Conservation (phyloP, 2,113 vertebrate species). For the Erinaceus europaeus region DNA sequence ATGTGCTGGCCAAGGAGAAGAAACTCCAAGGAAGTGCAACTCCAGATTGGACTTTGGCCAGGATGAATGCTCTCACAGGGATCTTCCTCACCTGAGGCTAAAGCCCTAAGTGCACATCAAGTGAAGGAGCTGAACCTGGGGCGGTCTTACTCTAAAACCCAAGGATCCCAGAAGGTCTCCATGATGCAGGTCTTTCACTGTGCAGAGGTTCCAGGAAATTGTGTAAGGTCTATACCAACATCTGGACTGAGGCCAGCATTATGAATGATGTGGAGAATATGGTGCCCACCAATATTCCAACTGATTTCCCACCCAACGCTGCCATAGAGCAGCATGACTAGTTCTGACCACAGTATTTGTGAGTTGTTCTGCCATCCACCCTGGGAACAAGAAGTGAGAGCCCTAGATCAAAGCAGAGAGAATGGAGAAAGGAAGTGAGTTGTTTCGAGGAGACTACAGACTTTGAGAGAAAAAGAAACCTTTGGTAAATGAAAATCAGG, state of each 20-base stretch:
- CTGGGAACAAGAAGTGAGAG: neutral
- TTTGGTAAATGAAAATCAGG: neutral
- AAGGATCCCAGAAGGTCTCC: neutral
- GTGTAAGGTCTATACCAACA: neutral
- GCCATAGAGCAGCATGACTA: neutral
- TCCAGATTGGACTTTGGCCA: neutral
- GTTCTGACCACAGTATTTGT: neutral
- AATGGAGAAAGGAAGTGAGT: neutral
- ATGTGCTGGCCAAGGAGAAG: neutral
- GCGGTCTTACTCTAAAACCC: neutral
- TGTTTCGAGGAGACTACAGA: neutral
- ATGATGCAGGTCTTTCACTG: too few relatives aligned
- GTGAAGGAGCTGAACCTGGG: neutral
- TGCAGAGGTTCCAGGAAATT: neutral
- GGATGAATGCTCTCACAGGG: neutral
- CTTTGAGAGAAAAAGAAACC: neutral
- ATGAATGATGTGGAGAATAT: neutral
- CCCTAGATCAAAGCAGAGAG: neutral
- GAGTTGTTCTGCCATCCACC: neutral
- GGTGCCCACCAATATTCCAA: neutral
- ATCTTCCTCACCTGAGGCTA: neutral
- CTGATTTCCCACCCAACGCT: too few relatives aligned
- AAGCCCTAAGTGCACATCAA: neutral
- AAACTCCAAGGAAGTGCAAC: neutral
- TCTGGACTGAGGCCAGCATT: neutral